Conservation (phyloP, 92 coral and sea anemone genomes). For the Palythoa grandis region DNA sequence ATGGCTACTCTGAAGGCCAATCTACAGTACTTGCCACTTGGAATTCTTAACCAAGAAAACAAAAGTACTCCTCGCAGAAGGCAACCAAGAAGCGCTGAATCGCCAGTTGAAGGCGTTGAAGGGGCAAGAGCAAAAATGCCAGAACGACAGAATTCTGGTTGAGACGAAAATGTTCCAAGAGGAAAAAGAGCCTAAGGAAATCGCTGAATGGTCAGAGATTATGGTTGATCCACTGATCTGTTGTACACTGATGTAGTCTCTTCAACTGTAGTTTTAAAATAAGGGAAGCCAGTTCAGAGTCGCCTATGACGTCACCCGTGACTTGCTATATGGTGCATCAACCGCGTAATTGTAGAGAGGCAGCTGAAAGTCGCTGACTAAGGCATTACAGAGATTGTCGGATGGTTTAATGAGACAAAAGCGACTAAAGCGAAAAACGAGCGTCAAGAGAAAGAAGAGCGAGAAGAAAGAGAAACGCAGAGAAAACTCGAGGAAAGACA, state of each 20-base stretch:
- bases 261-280: too few relatives aligned
- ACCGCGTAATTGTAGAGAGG: neutral
- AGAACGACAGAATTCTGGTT: conserved; percentile 10
- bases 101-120: conserved; percentile 34
- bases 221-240: too few relatives aligned
- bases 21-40: neutral
- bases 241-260: too few relatives aligned
- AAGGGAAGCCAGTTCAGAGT: too few relatives aligned
- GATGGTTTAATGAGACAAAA: neutral
- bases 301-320: too few relatives aligned
- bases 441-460: too few relatives aligned
- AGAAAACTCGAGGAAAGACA: neutral
- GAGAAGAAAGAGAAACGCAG: neutral
- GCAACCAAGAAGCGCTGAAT: conserved; percentile 33
- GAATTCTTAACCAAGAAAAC: conserved; percentile 23
- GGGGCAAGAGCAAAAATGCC: conserved; percentile 9
- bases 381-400: neutral
- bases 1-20: conserved; percentile 9
- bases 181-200: neutral
- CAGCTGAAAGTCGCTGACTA: neutral
- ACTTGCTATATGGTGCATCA: too few relatives aligned
- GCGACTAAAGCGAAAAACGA: too few relatives aligned
- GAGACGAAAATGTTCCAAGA: conserved; percentile 23
- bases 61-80: conserved; percentile 15
- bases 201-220: conserved; percentile 18